These are phyloP conservation scores for Hyphantria cunea DNA, from an alignment of 1,140 invertebrate genomes.

Conservation along the genomic window DNA sequence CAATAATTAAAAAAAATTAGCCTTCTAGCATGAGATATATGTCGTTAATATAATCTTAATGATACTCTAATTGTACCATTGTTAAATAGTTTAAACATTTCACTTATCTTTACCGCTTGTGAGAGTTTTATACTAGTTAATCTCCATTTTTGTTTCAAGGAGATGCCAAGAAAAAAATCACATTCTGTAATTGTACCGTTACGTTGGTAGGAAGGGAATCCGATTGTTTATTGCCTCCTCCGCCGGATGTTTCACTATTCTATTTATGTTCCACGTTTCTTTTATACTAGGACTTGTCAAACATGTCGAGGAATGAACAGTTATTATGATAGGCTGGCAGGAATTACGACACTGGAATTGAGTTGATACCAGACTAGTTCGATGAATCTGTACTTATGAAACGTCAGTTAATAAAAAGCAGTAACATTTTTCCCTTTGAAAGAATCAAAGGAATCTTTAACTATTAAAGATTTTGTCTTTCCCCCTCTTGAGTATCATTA, in stretches of 20 bases:
- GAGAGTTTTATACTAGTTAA: constrained; percentile 30
- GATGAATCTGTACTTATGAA: too few relatives aligned
- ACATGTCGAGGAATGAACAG: constrained; percentile 11
- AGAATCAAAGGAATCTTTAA: too few relatives aligned
- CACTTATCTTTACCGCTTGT: constrained; percentile 27
- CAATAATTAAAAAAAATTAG: too few relatives aligned
- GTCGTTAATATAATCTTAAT: background rate
- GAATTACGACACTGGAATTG: too few relatives aligned
- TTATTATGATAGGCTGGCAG: constrained; percentile 11
- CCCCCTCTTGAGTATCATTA: too few relatives aligned
- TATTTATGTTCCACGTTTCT: constrained; percentile 46
- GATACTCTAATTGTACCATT: background rate
- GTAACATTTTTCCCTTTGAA: too few relatives aligned
- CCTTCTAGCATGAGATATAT: too few relatives aligned
- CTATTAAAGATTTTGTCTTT: too few relatives aligned
- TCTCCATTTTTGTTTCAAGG: background rate
- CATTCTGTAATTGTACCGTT: constrained; percentile 52
- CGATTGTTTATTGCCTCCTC: constrained; percentile 70
- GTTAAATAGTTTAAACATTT: background rate
- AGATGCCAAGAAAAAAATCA: constrained; percentile 43
- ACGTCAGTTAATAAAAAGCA: too few relatives aligned
- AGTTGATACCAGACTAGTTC: too few relatives aligned
- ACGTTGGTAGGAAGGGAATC: constrained; percentile 50
- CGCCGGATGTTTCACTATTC: constrained; percentile 66
- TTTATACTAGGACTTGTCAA: constrained; percentile 31